Conservation (phyloP, 2,797 vertebrate species). For the Coranthus polyacanthus region DNA sequence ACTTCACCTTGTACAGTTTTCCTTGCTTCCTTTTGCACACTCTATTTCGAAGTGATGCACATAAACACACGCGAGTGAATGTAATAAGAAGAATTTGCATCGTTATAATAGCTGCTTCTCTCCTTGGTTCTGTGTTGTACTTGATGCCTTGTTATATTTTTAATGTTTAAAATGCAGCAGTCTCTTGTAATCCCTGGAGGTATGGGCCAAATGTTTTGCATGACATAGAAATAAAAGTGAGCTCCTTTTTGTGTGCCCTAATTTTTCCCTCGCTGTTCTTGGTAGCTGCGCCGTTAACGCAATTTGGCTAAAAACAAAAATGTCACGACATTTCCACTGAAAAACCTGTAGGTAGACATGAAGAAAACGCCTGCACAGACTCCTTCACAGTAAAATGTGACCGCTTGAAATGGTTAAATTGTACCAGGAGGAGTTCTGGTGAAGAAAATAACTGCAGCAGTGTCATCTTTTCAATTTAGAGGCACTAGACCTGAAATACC, state of each 20-base stretch:
- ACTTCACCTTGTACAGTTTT: too few species aligned
- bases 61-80: too few species aligned
- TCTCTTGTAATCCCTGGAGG: background rate
- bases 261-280: slow-evolving; percentile 4
- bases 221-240: background rate
- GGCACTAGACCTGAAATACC: slow-evolving; percentile 64
- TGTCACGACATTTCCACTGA: background rate
- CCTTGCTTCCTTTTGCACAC: too few species aligned
- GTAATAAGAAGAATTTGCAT: too few species aligned
- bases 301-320: background rate
- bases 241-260: background rate
- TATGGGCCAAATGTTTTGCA: slow-evolving; percentile 4
- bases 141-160: background rate
- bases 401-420: slow-evolving; percentile 44
- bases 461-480: slow-evolving; percentile 63
- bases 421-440: slow-evolving; percentile 30
- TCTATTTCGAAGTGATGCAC: too few species aligned
- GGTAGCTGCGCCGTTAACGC: background rate
- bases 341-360: too few species aligned
- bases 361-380: slow-evolving; percentile 16
- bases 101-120: too few species aligned
- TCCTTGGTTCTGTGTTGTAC: too few species aligned
- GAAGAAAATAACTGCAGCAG: slow-evolving; percentile 55
- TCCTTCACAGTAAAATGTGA: slow-evolving; percentile 9
- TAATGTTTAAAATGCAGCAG: slow-evolving; percentile 4